Conservation (phyloP, 2,888 invertebrate species). For the Dryocosmus kuriphilus region DNA sequence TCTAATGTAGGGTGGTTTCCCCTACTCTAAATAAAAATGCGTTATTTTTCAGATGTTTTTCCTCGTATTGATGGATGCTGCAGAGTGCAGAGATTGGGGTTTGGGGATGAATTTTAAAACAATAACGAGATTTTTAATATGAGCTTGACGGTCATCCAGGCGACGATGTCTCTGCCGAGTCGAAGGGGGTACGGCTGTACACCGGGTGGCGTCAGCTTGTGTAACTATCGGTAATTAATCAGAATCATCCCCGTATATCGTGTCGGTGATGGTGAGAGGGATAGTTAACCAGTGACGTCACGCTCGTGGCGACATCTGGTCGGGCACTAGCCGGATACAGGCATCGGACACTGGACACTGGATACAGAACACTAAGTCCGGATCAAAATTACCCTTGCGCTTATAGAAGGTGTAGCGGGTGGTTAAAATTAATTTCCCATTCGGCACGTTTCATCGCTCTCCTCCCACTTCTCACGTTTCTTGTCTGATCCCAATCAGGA, state of each 20-base stretch:
- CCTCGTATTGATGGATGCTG: neutral
- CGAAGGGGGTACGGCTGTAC: slow-evolving; percentile 52
- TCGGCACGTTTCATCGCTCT: slow-evolving; percentile 38
- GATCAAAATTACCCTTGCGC: slow-evolving; percentile 73
- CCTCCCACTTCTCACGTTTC: slow-evolving; percentile 16
- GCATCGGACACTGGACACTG: slow-evolving; percentile 70
- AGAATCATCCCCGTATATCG: slow-evolving; percentile 76
- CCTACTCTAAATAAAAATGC: too few species aligned
- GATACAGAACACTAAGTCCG: slow-evolving; percentile 65
- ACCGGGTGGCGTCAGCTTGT: slow-evolving; percentile 75
- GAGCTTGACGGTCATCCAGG: slow-evolving; percentile 33
- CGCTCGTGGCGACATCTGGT: slow-evolving; percentile 77
- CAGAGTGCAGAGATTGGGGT: neutral
- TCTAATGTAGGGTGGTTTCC: too few species aligned
- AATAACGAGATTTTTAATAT: slow-evolving; percentile 39
- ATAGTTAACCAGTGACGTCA: slow-evolving; percentile 78
- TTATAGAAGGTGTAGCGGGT: slow-evolving; percentile 66
- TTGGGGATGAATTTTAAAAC: slow-evolving; percentile 29
- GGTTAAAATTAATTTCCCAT: slow-evolving; percentile 74
- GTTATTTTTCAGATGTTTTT: neutral
- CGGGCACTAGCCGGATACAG: slow-evolving; percentile 66
- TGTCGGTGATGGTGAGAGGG: slow-evolving; percentile 65
- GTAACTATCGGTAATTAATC: slow-evolving; percentile 78
- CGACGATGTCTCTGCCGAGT: slow-evolving; percentile 19
- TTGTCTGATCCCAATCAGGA: neutral